Evolutionary conservation across 1,140 invertebrate genomes (phyloP), one percentile per base, ranked within the genome.

Genomic region (Gonatopus flavifemur): DNA sequence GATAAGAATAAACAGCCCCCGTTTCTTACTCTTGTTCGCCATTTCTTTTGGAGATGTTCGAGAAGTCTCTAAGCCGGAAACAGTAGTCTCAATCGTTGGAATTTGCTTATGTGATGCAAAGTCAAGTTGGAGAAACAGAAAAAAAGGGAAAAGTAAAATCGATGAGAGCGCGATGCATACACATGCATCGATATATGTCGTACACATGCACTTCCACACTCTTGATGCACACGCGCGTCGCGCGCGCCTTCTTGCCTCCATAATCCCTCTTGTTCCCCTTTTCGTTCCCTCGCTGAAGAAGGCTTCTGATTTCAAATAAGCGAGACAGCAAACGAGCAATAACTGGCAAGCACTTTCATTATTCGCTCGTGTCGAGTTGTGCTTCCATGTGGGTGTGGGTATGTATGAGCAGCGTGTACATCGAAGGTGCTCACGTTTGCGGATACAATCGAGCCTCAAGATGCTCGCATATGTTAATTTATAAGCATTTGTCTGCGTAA

Each of bases 291-390:
- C 7, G 2, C 16, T n/a, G n/a, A n/a, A n/a, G n/a, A n/a, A n/a
- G 48, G 48, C 45, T 46, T 50, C 48, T 13, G 48, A 46, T 50
- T 50, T 50, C 48, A 31, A n/a, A n/a, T n/a, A 33, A 36, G 41
- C 35, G 57, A 32, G 53, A 37, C 47, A 30, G 16, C 41, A 32
- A 31, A 19, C 20, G 7, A 38, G 31, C n/a, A n/a, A n/a, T n/a
- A n/a, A n/a, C n/a, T n/a, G n/a, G n/a, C 44, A 41, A 36, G 41
- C 49, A 49, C 57, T 59, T 57, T 59, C 57, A 45, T 59, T 31
- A 39, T 13, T 51, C 44, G 51, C 30, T 32, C 46, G 16, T 24
- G 35, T 28, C 39, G 28, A 16, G 9, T 39, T 24, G 21, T 9
- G 16, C 3, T 13, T n/a, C 12, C 25, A 30, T n/a, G 24, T 15